Evolutionary conservation across 2,888 invertebrate genomes (phyloP).

Genomic region (Drosophila emarginata): DNA sequence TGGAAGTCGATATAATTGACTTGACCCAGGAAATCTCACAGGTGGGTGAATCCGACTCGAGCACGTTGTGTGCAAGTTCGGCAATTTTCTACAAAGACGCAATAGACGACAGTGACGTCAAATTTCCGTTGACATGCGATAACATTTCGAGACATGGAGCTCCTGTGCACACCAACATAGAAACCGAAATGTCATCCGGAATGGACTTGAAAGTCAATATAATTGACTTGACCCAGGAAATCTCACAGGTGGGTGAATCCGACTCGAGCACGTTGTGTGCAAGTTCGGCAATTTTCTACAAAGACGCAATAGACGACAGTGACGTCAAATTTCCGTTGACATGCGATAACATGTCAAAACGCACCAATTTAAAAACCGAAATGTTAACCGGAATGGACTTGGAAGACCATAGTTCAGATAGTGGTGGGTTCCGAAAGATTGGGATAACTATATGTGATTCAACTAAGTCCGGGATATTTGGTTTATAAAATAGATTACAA

Average conservation of each 20-base stretch:
- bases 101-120: background rate
- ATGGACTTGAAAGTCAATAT: background rate
- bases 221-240: background rate
- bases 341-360: background rate
- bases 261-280: background rate
- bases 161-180: background rate
- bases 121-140: background rate
- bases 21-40: background rate
- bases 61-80: background rate
- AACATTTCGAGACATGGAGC: background rate
- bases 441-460: background rate
- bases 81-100: background rate
- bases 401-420: background rate
- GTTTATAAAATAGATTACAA: too few relatives aligned
- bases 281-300: background rate
- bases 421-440: background rate
- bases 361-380: background rate
- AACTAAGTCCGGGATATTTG: too few relatives aligned
- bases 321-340: background rate
- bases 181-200: background rate
- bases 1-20: background rate
- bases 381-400: background rate
- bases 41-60: background rate
- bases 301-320: background rate
- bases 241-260: background rate